These are phyloP conservation scores for Malthinus flaveolus DNA, from an alignment of 2,888 invertebrate species.

Conservation along the genomic window DNA sequence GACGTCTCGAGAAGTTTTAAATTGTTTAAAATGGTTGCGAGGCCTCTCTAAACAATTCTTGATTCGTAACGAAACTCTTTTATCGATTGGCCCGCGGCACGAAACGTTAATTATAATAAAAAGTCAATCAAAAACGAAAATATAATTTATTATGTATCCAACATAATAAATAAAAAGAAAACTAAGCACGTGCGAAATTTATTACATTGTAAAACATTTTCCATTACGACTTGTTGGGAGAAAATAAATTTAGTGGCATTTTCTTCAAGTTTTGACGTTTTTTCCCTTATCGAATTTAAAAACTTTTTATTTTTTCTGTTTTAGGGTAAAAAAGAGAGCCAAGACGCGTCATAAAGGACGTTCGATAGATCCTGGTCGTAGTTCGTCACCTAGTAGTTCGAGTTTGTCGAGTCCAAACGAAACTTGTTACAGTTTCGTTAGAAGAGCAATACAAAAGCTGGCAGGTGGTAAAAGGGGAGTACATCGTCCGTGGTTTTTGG, in stretches of 20 bases:
- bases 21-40: too few relatives aligned
- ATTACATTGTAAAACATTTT: slow-evolving; percentile 1
- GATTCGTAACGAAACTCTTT: too few relatives aligned
- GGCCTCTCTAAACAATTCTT: too few relatives aligned
- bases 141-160: too few relatives aligned
- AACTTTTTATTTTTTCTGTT: slow-evolving; percentile 1
- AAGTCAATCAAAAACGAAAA: too few relatives aligned
- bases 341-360: slow-evolving; percentile 60
- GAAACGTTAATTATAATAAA: too few relatives aligned
- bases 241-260: slow-evolving; percentile 3
- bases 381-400: slow-evolving; percentile 75
- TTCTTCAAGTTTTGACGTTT: not conserved
- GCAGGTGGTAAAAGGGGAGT: slow-evolving; percentile 69
- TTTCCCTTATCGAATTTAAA: slow-evolving; percentile 3
- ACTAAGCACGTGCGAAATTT: not conserved
- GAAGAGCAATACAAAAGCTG: slow-evolving; percentile 81
- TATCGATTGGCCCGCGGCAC: too few relatives aligned
- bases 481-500: slow-evolving; percentile 76
- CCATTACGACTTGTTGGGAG: not conserved
- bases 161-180: too few relatives aligned
- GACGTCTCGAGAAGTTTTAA: too few relatives aligned
- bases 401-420: slow-evolving; percentile 90
- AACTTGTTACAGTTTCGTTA: slow-evolving; percentile 91
- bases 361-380: slow-evolving; percentile 67
- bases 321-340: slow-evolving; percentile 55